phyloP scores from a whole-genome alignment of 2,113 vertebrate species.

The Electrona antarctica region DNA sequence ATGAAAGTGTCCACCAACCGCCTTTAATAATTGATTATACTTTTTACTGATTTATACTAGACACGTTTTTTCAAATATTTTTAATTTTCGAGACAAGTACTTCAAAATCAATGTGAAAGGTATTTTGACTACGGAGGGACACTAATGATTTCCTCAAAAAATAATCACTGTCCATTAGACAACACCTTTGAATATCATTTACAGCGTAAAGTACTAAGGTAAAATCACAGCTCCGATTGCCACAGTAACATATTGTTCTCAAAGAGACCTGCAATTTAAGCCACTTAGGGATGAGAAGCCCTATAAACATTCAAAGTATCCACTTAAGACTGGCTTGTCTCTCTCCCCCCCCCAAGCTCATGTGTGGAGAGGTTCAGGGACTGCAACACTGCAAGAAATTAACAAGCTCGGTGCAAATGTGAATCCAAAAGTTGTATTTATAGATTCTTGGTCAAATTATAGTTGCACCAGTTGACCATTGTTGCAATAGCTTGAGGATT shows the following conservation, averaged over 20 bases:
- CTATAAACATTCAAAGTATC: conserved; percentile 17
- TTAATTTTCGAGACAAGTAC: background rate
- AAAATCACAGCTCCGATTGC: conserved; percentile 27
- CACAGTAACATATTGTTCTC: conserved; percentile 12
- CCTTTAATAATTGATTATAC: background rate
- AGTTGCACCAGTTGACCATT: no score
- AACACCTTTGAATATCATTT: conserved; percentile 22
- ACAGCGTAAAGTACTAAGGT: background rate
- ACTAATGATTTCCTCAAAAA: background rate
- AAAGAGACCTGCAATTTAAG: conserved; percentile 21
- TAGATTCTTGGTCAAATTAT: no score
- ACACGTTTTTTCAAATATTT: background rate
- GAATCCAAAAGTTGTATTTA: no score
- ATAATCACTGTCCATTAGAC: background rate
- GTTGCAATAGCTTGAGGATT: no score
- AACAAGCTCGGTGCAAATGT: no score
- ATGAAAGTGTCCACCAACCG: background rate
- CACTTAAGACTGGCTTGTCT: no score
- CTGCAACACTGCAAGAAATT: no score
- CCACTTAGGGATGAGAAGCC: conserved; percentile 23
- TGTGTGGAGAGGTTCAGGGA: no score
- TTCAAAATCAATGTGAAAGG: background rate
- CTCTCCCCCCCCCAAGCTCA: no score
- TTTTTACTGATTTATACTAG: no score
- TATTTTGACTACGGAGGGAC: background rate